phyloP scores from a whole-genome alignment of 2,797 vertebrate species.

The Pitangus sulphuratus region DNA sequence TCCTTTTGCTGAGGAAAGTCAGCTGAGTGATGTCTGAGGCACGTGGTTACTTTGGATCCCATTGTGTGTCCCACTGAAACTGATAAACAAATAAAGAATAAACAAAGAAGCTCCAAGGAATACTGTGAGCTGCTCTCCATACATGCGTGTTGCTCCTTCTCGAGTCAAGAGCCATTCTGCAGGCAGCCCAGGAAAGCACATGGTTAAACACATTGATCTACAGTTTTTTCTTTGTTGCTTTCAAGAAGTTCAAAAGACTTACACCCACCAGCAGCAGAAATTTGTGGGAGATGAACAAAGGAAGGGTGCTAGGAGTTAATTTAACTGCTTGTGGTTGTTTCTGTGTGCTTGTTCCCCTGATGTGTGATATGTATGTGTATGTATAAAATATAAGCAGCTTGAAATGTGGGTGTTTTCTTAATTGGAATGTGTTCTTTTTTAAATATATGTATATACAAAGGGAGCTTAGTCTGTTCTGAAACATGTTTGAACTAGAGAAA shows the following conservation, averaged over 20 bases:
- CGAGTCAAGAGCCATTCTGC: not conserved
- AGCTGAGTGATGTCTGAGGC: not conserved
- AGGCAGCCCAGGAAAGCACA: not conserved
- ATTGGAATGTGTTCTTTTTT: not conserved
- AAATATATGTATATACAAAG: not conserved
- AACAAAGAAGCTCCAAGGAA: not conserved
- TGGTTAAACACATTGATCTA: not conserved
- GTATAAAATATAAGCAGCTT: not conserved
- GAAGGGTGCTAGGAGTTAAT: constrained; percentile 38
- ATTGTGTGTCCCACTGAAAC: not conserved
- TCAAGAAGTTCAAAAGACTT: constrained; percentile 51
- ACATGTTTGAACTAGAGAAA: not conserved
- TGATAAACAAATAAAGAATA: not conserved
- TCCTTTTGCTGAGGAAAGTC: not conserved
- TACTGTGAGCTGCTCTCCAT: not conserved
- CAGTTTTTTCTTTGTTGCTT: constrained; percentile 18
- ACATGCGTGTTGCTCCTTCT: not conserved
- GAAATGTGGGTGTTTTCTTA: not conserved
- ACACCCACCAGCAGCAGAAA: constrained; percentile 61
- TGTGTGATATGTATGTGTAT: not conserved
- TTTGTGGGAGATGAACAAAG: constrained; percentile 50
- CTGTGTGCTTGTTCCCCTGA: not conserved
- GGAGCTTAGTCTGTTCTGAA: constrained; percentile 7
- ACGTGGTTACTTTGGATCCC: rapidly evolving
- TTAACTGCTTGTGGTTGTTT: not conserved